These are phyloP conservation scores for Halcyon smyrnensis DNA, from an alignment of 2,797 vertebrate genomes.

Conservation along the genomic window DNA sequence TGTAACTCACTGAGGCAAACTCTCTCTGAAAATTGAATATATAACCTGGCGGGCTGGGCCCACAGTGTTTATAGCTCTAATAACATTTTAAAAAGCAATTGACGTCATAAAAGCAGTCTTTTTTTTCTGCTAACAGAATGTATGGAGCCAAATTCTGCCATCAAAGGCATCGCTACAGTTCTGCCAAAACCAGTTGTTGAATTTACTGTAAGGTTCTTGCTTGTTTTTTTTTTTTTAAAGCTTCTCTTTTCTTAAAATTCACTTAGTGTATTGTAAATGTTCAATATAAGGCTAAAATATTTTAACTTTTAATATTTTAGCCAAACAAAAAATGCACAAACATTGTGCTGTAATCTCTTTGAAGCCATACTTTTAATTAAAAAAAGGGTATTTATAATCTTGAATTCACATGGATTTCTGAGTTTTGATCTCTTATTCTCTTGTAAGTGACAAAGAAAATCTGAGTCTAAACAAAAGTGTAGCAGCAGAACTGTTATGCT, in stretches of 20 bases:
- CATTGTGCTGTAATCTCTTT: neutral
- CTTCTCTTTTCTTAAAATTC: neutral
- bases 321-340: neutral
- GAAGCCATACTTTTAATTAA: neutral
- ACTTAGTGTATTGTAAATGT: neutral
- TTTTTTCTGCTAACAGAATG: neutral
- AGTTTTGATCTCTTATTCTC: neutral
- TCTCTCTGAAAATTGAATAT: neutral
- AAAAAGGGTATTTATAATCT: neutral
- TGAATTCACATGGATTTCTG: neutral
- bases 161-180: neutral
- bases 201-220: neutral
- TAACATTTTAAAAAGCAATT: neutral
- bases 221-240: neutral
- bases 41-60: neutral
- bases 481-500: neutral
- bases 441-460: neutral
- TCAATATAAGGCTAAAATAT: neutral
- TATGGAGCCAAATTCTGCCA: conserved; percentile 58
- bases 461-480: neutral
- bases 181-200: neutral
- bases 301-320: neutral
- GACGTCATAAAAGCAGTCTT: neutral
- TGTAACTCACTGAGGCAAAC: conserved; percentile 19
- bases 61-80: neutral